Evolutionary conservation across 2,113 vertebrate species (phyloP), one percentile per base, ranked within the genome.

Genomic region (Telmatochromis sp.): DNA sequence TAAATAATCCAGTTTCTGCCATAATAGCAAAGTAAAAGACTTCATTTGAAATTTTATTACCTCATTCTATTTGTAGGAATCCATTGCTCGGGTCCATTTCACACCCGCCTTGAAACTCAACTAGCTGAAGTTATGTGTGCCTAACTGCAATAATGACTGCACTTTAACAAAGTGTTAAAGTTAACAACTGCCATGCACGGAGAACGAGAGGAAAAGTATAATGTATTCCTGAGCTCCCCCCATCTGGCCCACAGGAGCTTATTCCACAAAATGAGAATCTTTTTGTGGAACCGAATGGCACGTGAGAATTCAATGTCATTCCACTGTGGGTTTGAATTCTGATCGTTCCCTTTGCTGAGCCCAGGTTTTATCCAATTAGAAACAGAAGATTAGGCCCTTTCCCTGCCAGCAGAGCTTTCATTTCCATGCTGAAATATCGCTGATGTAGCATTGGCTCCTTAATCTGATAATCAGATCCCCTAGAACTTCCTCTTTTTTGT

Each of bases 381-480:
- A 90, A 88, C 54, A 89, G 85, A 83, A 93, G 91, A 90, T 89
- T 89, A 84, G 33, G 21, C 5, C 26, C 54, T 85, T 84, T 60
- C 19, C 80, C 80, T 85, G 71, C 87, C 87, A 92, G 84, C 60
- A 86, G 81, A 86, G 88, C 80, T 92, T 92, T 90, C 65, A 89
- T 93, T 93, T 93, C 81, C 88, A 86, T 75, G 40, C 82, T 83
- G 63, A 89, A 90, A 95, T 89, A 86, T 82, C 88, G 92, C 94
- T 94, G 94, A 94, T 63, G 85, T 19, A 31, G 88, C 91, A 78
- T 84, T 94, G 83, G 17, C 54, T 54, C 60, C 47, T 84, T 79
- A 86, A 81, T 90, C 92, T 93, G 87, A 93, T 94, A 92, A 93
- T 89, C 93, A 94, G 51, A 87, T 93, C 92, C 90, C 82, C 1